Base-by-base conservation (phyloP, 2,888 invertebrate species). In the Dusona sp. region DNA sequence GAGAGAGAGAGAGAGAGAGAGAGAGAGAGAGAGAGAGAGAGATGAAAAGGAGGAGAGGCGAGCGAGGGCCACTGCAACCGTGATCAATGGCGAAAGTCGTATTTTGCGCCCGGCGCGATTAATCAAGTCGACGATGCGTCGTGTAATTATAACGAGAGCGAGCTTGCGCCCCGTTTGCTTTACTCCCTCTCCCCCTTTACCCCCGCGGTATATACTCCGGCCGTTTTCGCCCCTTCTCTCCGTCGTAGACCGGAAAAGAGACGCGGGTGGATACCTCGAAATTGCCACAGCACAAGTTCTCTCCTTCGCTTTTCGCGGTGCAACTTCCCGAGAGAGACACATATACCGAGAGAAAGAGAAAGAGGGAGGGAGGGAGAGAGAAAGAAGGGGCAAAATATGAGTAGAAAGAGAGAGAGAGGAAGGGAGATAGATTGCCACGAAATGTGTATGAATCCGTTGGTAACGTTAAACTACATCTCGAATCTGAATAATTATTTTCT, bases 41-140 rank as follows among this genome's bases (percentile, higher is more conserved):
- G n/a, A n/a, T n/a, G n/a, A n/a, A n/a, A n/a, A n/a, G n/a, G n/a
- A n/a, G n/a, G n/a, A n/a, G n/a, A n/a, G 75, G 75, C 78, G n/a
- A n/a, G n/a, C n/a, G n/a, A n/a, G n/a, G n/a, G n/a, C 86, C 86
- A 86, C 88, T 84, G 86, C 88, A 88, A 82, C 79, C 74, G 87
- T 90, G 90, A 89, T 89, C 90, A 90, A 90, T 89, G 88, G 89
- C 86, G 87, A 88, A 88, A 89, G 90, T 89, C 88, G 88, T 87
- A 87, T 88, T 88, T 89, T 88, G 84, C 83, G 85, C 86, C 83
- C 86, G 78, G 84, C 81, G 85, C 89, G 88, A 90, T 90, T 89
- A 89, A 89, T 90, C 90, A 89, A 87, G 87, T 88, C 87, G 87
- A 86, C 87, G 85, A 87, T 81, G 85, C 87, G 83, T 88, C 84